Evolutionary conservation across 1,140 invertebrate genomes (phyloP), one percentile per base, ranked within the genome.

Genomic region (Drosophila rufa): DNA sequence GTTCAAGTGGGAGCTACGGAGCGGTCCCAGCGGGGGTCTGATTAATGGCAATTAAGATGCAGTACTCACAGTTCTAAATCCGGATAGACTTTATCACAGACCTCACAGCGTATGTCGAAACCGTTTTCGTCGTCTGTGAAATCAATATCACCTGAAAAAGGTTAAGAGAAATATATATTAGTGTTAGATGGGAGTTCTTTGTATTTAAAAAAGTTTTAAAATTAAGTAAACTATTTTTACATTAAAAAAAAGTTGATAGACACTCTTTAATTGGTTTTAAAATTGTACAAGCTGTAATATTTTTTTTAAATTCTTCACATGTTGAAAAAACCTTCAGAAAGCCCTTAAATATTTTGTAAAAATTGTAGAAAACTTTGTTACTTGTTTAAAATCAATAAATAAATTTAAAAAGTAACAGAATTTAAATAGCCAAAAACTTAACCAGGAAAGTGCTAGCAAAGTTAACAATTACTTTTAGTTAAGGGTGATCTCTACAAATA

Each of bases 11-110:
- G 30, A 45, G 36, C 33, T 40, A 14, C n/a, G 17, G 51, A 22
- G 43, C 15, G 17, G 64, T n/a, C 58, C 19, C 40, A 4, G 30
- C 25, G 42, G 70, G 59, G 70, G 43, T 36, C 48, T 42, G 59
- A 59, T 73, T 68, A 53, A 40, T 53, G 38, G 22, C 45, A 67
- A 53, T 57, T 38, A 45, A 38, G 27, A 25, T 17, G 40, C 38
- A 9, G 64, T 48, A 95, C 96, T 96, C 93, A 97, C 96, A 94
- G 93, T 84, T 96, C 95, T 79, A 96, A 94, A 87, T 96, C 95
- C 60, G 93, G 93, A 92, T 95, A 96, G 42, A 94, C 94, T 91
- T 95, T 95, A 91, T 96, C 95, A 89, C 96, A 97, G 64, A 95
- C 94, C 45, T 95, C 94, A 85, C 96, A 97, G 74, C 95, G 94